These are phyloP conservation scores for Heliconius hewitsoni DNA, from an alignment of 1,140 invertebrate genomes.

Conservation along the genomic window DNA sequence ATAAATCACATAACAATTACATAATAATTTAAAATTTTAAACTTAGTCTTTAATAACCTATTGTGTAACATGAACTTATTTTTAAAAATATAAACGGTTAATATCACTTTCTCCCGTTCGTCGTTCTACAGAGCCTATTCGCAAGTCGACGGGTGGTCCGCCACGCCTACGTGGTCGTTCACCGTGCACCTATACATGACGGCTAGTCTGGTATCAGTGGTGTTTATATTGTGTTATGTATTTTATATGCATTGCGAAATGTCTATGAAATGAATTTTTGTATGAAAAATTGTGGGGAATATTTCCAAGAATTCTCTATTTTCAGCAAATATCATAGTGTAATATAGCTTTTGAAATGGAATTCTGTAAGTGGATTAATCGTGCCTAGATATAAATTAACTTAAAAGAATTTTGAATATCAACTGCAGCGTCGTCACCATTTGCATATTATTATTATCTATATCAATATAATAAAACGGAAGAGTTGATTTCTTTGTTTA, in stretches of 20 bases:
- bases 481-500: no score
- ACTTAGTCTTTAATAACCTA: background rate
- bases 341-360: no score
- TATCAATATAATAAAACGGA: no score
- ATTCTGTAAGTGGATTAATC: no score
- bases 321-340: no score
- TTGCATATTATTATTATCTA: no score
- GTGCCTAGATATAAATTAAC: no score
- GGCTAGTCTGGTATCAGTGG: background rate
- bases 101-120: background rate
- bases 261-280: no score
- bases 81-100: background rate
- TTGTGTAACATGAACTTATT: background rate
- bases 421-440: no score
- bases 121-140: background rate
- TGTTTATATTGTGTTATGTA: background rate
- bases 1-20: background rate
- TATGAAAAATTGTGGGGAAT: no score
- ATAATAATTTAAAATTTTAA: background rate
- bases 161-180: slow-evolving; percentile 7
- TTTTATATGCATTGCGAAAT: background rate
- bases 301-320: no score
- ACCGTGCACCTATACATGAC: background rate
- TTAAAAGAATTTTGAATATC: no score
- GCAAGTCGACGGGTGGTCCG: background rate